Conservation (phyloP, 2,113 vertebrate genomes). For the Anoura caudifer region DNA sequence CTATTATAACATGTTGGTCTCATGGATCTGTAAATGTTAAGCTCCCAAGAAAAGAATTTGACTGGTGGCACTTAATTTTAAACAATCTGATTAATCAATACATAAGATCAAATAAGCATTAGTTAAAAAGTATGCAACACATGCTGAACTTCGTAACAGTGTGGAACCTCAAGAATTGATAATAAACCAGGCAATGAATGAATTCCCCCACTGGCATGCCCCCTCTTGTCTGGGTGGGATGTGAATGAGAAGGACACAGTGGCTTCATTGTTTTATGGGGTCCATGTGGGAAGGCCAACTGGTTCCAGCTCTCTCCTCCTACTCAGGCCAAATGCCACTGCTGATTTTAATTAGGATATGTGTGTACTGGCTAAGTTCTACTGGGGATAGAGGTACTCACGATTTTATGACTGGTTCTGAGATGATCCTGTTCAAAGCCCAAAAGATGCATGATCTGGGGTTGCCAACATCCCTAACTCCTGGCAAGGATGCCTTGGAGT, state of each 20-base stretch:
- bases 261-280: neutral
- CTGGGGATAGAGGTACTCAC: neutral
- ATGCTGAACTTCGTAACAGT: neutral
- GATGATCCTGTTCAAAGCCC: neutral
- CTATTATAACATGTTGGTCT: neutral
- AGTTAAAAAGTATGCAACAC: neutral
- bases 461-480: neutral
- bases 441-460: neutral
- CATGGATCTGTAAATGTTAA: neutral
- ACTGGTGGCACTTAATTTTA: neutral
- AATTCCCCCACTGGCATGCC: rapidly evolving
- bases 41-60: neutral
- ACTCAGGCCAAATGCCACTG: neutral
- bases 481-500: rapidly evolving
- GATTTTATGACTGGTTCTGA: neutral
- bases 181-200: neutral
- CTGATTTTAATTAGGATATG: neutral
- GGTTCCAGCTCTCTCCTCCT: neutral
- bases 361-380: neutral
- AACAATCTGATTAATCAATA: neutral
- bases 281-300: neutral
- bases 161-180: neutral
- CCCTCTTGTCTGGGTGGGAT: neutral
- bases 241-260: neutral
- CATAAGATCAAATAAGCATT: no score